Base-by-base conservation (phyloP, 1,140 invertebrate species). In the Theocolax elegans region DNA sequence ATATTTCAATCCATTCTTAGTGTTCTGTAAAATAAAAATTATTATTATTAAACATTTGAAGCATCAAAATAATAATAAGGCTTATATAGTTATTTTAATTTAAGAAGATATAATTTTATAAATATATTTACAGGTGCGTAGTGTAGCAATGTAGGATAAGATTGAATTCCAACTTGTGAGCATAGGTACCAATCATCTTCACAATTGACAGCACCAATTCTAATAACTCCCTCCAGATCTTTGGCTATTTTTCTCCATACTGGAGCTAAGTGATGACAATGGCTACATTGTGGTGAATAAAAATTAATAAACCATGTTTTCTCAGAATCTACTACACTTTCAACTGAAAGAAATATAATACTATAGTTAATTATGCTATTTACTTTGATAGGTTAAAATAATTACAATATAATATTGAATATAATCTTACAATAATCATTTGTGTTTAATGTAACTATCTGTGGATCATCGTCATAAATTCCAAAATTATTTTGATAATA, bases 401-500 rank as follows among this genome's bases (percentile, higher is more conserved):
- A 31, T 31, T 31, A 54, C n/a, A n/a, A 10, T 17, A 35, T 38
- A 53, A 53, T 51, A n/a, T 56, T 54, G 29, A 48, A 4, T 44
- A 54, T 10, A 60, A 63, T 53, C 88, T 89, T 85, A 94, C 93
- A 90, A 89, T 94, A 96, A 82, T 92, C 93, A 65, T 88, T 83
- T 74, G 84, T 87, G 73, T 88, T 90, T 0, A 96, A 82, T 6
- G 93, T 95, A 13, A 94, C 89, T 67, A 97, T 92, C 83, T 94
- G 89, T 59, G 89, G 89, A 85, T 96, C 94, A 83, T 95, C 91
- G 81, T 95, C 93, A 86, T 96, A 97, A 69, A 96, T 89, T 48
- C 93, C 94, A 90, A 96, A 95, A 78, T 93, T 91, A 79, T 94
- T 91, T 63, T 91, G 87, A 79, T 95, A 95, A 79, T 94, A 95